Base-by-base conservation (phyloP, 53 echinoderm and acorn worm species). In the Zoroaster sp. region DNA sequence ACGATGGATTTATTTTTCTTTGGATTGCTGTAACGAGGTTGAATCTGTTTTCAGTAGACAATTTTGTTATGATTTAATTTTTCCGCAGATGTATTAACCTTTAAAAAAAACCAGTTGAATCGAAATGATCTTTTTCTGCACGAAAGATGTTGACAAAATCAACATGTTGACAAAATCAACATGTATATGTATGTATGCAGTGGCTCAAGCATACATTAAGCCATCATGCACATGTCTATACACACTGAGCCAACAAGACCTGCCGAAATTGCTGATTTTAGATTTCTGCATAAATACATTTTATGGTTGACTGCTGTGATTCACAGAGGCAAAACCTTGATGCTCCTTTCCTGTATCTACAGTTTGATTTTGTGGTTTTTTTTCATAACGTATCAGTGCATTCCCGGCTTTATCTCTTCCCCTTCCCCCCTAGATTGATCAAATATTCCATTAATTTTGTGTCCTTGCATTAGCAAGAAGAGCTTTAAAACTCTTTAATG, bases 381-480 rank as follows among this genome's bases (percentile, higher is more conserved):
- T 63, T 55, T 79, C 79, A 9, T n/a, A 8, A 35, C 37, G 34
- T 40, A 12, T 21, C 68, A 67, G 42, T 53, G 53, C 38, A 38
- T 79, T 28, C 28, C 14, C 1, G 3, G 4, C 53, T 51, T 6
- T 53, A 18, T 77, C 15, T 39, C 30, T 82, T 5, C 55, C 66
- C 41, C 33, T 10, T 6, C 45, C 25, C 28, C 5, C 63, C 28
- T 59, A 28, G 30, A 59, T 32, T 43, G 85, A 38, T 85, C 51
- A 85, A 85, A 46, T 85, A 71, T 85, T 85, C 85, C 85, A 85
- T 69, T 85, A 85, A n/a, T 45, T 85, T 32, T 70, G 25, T 35
- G 69, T 66, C 69, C 83, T 83, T 66, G 63, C 37, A 43, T 42
- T 66, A 67, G 42, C 31, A 41, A 42, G 54, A 39, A 79, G 79